Evolutionary conservation across 1,140 invertebrate genomes (phyloP).

Genomic region (Hylaeus anthracinus): DNA sequence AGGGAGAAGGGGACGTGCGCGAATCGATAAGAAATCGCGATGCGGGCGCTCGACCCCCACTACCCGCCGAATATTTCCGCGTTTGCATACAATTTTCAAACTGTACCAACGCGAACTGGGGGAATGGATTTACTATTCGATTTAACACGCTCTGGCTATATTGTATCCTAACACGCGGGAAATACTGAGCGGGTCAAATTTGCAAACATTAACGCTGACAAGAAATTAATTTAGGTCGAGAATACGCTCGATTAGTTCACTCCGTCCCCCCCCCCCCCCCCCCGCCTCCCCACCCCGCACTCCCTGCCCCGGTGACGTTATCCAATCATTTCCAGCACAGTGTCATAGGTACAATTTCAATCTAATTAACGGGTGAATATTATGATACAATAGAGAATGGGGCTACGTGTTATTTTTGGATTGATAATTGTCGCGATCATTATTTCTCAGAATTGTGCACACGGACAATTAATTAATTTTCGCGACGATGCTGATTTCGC

Average conservation of each 20-base stretch:
- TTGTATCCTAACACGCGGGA: conserved; percentile 42
- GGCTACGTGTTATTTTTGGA: not conserved
- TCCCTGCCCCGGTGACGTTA: not conserved
- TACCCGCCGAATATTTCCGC: conserved; percentile 57
- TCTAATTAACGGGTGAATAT: conserved; percentile 36
- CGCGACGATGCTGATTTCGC: not conserved
- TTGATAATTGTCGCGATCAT: conserved; percentile 24
- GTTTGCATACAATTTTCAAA: conserved; percentile 67
- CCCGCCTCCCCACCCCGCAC: not conserved
- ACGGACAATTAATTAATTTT: conserved; percentile 31
- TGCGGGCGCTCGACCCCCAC: conserved; percentile 5
- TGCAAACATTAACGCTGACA: conserved; percentile 29
- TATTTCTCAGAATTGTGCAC: not conserved
- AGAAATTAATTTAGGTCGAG: conserved; percentile 59
- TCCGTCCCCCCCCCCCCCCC: conserved; percentile 1
- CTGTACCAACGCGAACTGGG: conserved; percentile 51
- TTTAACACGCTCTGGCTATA: conserved; percentile 53
- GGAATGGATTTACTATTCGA: conserved; percentile 66
- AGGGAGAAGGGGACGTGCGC: not conserved
- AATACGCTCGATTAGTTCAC: conserved; percentile 46
- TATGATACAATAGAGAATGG: conserved; percentile 2
- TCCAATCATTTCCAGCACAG: conserved; percentile 6
- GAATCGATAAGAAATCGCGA: conserved; percentile 66
- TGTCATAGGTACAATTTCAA: conserved; percentile 19
- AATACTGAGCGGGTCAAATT: conserved; percentile 42